These are phyloP conservation scores for Leptinotarsa juncta DNA, from an alignment of 2,888 invertebrate genomes.

Conservation along the genomic window DNA sequence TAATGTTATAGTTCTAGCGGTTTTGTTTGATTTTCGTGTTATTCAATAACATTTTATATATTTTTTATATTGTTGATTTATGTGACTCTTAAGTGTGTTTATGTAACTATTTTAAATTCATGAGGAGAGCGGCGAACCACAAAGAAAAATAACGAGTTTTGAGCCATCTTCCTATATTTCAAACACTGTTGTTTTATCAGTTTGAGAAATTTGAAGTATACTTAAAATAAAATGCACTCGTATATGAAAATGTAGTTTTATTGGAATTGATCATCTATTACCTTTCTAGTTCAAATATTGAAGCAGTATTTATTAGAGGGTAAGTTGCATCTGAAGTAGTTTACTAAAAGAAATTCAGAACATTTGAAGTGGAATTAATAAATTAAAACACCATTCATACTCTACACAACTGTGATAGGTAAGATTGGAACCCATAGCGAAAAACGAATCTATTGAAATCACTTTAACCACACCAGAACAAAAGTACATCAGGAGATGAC, in stretches of 20 bases:
- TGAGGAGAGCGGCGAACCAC: neutral
- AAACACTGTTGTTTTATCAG: neutral
- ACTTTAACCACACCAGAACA: no score
- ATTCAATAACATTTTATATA: constrained; percentile 14
- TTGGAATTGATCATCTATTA: neutral
- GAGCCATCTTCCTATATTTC: neutral
- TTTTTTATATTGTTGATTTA: constrained; percentile 11
- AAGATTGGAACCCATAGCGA: no score
- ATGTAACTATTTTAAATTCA: neutral
- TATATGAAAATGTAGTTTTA: neutral
- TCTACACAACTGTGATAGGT: no score
- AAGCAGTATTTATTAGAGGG: no score
- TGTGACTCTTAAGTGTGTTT: neutral
- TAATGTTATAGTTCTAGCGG: constrained; percentile 4
- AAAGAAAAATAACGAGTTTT: neutral
- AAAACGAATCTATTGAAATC: no score
- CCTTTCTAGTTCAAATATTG: no score
- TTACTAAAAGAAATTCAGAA: no score
- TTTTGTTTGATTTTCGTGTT: constrained; percentile 7
- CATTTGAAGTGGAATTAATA: no score
- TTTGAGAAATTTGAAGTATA: neutral
- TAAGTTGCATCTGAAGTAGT: no score
- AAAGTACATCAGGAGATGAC: no score
- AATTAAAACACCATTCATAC: no score
- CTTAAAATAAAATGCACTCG: constrained; percentile 7